Percentiles rank a stretch among this genome's conserved stretches.
These are phyloP conservation scores for Eristalinus sepulchralis DNA, from an alignment of 2,888 invertebrate genomes.

Conservation along the genomic window DNA sequence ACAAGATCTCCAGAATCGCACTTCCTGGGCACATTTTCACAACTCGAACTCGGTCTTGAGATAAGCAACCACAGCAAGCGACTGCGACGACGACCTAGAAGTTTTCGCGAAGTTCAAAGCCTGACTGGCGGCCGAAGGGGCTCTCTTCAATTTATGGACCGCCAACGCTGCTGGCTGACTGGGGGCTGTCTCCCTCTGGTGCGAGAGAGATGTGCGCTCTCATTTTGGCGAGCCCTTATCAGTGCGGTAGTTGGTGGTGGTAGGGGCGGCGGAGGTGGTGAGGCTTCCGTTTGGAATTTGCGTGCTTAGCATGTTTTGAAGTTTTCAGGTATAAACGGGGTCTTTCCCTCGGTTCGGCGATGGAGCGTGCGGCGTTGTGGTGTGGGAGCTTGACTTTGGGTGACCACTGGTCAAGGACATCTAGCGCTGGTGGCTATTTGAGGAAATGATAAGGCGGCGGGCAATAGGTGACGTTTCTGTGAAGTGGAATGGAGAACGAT, in stretches of 20 bases:
- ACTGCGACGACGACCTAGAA: conserved; percentile 27
- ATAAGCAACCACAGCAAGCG: not conserved
- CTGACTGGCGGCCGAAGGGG: conserved; percentile 59
- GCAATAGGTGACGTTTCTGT: not conserved
- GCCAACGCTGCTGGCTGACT: not conserved
- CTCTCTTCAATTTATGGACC: conserved; percentile 27
- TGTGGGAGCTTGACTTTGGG: not conserved
- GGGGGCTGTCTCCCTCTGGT: not conserved
- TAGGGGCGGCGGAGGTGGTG: too few relatives aligned
- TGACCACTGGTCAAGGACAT: not conserved
- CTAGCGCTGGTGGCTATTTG: too few relatives aligned
- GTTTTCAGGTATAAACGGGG: not conserved
- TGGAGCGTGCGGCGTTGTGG: too few relatives aligned
- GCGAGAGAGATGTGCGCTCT: not conserved
- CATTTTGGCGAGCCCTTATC: not conserved
- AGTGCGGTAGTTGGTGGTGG: not conserved
- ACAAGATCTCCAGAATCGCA: not conserved
- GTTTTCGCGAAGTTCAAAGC: conserved; percentile 59
- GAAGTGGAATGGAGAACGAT: not conserved
- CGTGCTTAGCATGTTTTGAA: not conserved
- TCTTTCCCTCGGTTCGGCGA: not conserved
- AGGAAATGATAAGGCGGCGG: not conserved
- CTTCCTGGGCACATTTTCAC: conserved; percentile 17
- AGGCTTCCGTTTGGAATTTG: not conserved
- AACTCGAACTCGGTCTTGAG: not conserved